Evolutionary conservation across 2,888 invertebrate species (phyloP).

Genomic region (Cheilosia urbana): DNA sequence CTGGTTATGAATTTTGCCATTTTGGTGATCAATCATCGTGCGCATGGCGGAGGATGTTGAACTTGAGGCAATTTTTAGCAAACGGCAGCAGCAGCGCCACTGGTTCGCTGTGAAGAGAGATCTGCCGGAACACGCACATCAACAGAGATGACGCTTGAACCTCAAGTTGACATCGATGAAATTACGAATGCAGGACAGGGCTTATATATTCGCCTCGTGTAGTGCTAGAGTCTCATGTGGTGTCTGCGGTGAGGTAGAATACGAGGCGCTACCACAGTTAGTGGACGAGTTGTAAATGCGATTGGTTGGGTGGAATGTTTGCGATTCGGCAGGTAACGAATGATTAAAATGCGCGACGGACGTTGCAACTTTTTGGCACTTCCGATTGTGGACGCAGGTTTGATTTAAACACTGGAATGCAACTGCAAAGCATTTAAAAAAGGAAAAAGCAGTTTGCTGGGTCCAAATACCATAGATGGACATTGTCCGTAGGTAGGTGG

Average conservation of each 20-base stretch:
- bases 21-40: constrained; percentile 72
- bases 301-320: constrained; percentile 33
- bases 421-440: no score
- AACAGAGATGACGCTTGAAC: constrained; percentile 50
- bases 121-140: constrained; percentile 52
- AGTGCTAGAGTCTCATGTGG: neutral
- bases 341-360: constrained; percentile 58
- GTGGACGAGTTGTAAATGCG: constrained; percentile 6
- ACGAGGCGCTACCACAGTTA: constrained; percentile 6
- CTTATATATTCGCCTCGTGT: constrained; percentile 28
- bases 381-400: constrained; percentile 15
- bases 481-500: no score
- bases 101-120: constrained; percentile 12
- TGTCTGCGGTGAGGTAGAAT: no score
- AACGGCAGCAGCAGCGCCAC: constrained; percentile 12
- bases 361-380: constrained; percentile 43
- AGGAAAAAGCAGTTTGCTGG: no score
- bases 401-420: no score
- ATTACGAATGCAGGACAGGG: constrained; percentile 66
- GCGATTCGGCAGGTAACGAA: constrained; percentile 46
- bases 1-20: constrained; percentile 63
- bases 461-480: no score
- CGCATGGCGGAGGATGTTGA: constrained; percentile 68
- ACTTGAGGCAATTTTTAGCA: constrained; percentile 36
- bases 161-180: constrained; percentile 60